Conservation (phyloP, 2,113 vertebrate species). For the Mesembrinibis cayennensis region DNA sequence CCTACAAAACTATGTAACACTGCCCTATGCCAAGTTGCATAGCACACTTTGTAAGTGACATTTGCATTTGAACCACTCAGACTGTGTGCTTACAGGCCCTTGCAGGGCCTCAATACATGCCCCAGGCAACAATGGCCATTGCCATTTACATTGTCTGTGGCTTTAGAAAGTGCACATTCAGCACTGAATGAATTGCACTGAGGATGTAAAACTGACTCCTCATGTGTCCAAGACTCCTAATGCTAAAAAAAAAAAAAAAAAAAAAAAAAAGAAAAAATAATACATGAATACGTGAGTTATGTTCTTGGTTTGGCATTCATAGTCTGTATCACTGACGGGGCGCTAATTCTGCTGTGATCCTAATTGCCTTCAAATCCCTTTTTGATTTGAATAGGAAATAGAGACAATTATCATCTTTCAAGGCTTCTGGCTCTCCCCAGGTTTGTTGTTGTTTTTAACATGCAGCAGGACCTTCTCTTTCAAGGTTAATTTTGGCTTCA, state of each 20-base stretch:
- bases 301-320: not conserved
- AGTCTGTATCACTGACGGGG: not conserved
- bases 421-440: not conserved
- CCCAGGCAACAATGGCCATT: not conserved
- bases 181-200: fast-evolving
- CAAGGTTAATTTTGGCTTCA: constrained; percentile 8
- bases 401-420: not conserved
- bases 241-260: not conserved
- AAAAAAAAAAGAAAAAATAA: not conserved
- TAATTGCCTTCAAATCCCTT: not conserved
- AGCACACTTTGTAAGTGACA: not conserved
- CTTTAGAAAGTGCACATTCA: not conserved
- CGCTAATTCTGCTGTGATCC: not conserved
- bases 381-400: not conserved
- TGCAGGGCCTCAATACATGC: not conserved
- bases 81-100: not conserved
- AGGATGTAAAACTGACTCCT: not conserved
- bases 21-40: not conserved
- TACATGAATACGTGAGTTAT: fast-evolving
- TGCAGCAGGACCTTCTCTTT: not conserved
- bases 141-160: not conserved
- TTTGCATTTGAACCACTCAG: fast-evolving
- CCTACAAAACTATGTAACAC: fast-evolving
- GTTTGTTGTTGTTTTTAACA: not conserved
- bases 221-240: not conserved